Evolutionary conservation across 2,888 invertebrate species (phyloP).

Genomic region (Neria commutata): DNA sequence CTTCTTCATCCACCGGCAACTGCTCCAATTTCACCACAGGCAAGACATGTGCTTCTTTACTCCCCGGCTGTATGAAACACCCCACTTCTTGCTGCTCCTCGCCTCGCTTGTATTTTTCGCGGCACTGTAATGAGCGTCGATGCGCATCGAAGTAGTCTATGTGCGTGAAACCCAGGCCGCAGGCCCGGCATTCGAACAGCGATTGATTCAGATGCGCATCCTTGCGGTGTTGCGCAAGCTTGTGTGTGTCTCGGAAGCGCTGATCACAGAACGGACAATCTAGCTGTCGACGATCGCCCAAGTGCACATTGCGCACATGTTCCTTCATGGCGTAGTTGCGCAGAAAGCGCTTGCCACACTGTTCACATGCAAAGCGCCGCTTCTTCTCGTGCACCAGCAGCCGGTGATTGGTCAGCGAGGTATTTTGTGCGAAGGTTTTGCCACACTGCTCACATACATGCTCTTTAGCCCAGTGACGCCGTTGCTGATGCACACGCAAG

Average conservation of each 20-base stretch:
- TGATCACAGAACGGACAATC: slow-evolving; percentile 54
- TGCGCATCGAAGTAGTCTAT: slow-evolving; percentile 56
- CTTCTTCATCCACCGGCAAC: slow-evolving; percentile 39
- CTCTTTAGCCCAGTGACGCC: slow-evolving; percentile 50
- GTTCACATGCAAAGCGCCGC: slow-evolving; percentile 46
- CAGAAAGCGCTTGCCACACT: slow-evolving; percentile 41
- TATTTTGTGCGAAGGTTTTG: slow-evolving; percentile 53
- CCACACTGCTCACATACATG: slow-evolving; percentile 55
- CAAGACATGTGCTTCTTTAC: too few species aligned
- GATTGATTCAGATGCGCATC: slow-evolving; percentile 52
- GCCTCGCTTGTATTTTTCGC: slow-evolving; percentile 45
- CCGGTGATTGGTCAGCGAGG: slow-evolving; percentile 51
- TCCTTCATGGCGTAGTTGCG: slow-evolving; percentile 54
- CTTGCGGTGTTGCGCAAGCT: slow-evolving; percentile 54
- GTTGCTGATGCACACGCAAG: slow-evolving; percentile 51
- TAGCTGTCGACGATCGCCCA: slow-evolving; percentile 49
- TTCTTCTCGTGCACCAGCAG: slow-evolving; percentile 54
- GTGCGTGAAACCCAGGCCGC: slow-evolving; percentile 54
- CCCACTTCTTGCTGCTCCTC: too few species aligned
- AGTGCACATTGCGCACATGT: slow-evolving; percentile 55
- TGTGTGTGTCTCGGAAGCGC: slow-evolving; percentile 55
- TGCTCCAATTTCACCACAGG: too few species aligned
- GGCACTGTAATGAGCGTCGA: slow-evolving; percentile 55
- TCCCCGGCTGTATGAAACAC: too few species aligned
- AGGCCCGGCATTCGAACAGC: slow-evolving; percentile 46